These are phyloP conservation scores for Lipophrys pholis DNA, from an alignment of 2,113 vertebrate species.

Conservation along the genomic window DNA sequence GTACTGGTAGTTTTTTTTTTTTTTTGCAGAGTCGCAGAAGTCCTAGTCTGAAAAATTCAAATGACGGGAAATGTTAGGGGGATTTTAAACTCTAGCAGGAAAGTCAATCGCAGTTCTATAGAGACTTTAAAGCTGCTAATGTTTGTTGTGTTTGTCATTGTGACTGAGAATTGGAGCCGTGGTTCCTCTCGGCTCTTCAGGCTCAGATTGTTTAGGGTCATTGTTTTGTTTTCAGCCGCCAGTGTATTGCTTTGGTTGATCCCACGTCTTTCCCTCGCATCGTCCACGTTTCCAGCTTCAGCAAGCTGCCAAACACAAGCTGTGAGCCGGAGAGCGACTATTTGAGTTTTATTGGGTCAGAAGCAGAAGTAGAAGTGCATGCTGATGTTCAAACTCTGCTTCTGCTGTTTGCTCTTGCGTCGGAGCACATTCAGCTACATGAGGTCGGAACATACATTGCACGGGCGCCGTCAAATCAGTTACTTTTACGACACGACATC, in stretches of 20 bases:
- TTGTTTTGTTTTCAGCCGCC: background rate
- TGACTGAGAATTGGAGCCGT: background rate
- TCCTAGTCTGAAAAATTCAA: slow-evolving; percentile 24
- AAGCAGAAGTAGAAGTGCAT: background rate
- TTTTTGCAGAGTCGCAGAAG: slow-evolving; percentile 11
- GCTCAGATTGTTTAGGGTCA: background rate
- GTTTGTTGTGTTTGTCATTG: background rate
- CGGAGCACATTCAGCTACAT: background rate
- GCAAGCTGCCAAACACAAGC: background rate
- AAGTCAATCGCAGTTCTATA: background rate
- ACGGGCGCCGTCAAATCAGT: too few relatives aligned
- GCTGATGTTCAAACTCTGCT: background rate
- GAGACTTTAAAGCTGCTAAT: background rate
- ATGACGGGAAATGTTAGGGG: slow-evolving; percentile 29
- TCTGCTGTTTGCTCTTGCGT: too few relatives aligned
- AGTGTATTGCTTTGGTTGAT: background rate
- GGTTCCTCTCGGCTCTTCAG: background rate
- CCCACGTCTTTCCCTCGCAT: background rate
- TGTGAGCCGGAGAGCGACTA: background rate
- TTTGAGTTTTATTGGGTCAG: background rate
- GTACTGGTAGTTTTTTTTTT: background rate
- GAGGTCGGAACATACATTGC: background rate
- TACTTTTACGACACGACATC: too few relatives aligned
- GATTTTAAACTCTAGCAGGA: slow-evolving; percentile 1
- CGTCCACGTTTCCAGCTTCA: background rate